Evolutionary conservation across 2,797 vertebrate genomes (phyloP), one percentile per base, ranked within the genome.

Genomic region (Urophycis tenuis): DNA sequence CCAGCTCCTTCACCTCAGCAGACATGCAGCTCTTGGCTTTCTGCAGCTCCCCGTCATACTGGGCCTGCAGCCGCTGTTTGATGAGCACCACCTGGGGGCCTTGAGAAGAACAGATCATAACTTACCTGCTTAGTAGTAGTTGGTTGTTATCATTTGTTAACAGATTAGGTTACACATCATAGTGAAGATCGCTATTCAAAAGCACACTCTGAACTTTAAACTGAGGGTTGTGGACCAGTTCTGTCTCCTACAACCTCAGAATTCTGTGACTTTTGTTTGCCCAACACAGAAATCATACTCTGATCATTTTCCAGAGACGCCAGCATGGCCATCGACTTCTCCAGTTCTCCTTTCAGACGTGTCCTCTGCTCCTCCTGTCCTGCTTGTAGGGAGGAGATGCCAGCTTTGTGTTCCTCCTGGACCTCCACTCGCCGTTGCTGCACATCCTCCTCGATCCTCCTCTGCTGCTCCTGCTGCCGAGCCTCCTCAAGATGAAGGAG

Each of bases 271-370:
- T 60, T 19, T 60, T 60, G 22, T 25, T 3, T n/a, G 67, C 34
- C 67, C 41, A 5, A 25, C 25, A 34, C 10, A 0, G 0, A 0
- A 22, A 17, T 75, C 87, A 86, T 86, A 92, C 91, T 85, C 33
- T 94, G 89, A 0, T 93, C 81, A 0, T 82, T 86, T 0, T 90
- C 82, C 12, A 94, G 86, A 12, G 85, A 90, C 11, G 89, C 88
- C 45, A 95, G 94, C 10, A 94, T 78, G 70, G 92, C 91, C 77
- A 81, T 87, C 29, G 94, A 81, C 71, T 73, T 91, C 81, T 95
- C 72, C 53, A 95, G 91, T 33, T 93, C 86, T 32, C 87, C 88
- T 80, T 95, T 91, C 77, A 94, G 82, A 4, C 19, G 45, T 22
- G 74, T 84, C 89, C 84, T 92, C 82, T 94, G 90, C 2, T 80